These are phyloP conservation scores for Troides aeacus DNA, from an alignment of 2,888 invertebrate genomes.

Conservation along the genomic window DNA sequence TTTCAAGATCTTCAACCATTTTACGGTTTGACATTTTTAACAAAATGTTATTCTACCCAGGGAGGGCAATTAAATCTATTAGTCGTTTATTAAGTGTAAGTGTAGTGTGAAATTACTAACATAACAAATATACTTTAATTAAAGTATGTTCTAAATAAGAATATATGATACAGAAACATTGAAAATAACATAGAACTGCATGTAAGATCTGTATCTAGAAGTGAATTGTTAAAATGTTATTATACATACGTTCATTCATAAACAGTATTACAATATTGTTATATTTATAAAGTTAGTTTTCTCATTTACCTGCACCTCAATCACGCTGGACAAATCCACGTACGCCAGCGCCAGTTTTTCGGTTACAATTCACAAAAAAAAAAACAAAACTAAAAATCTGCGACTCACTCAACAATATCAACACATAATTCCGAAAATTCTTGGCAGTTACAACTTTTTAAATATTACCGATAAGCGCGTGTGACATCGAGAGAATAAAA, in stretches of 20 bases:
- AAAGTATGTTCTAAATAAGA: too few species aligned
- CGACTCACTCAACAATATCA: slow-evolving; percentile 22
- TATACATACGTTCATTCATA: background rate
- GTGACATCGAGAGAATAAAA: slow-evolving; percentile 10
- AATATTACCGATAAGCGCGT: background rate
- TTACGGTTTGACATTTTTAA: too few species aligned
- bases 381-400: slow-evolving; percentile 3
- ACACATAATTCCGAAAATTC: slow-evolving; percentile 1
- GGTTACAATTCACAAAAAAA: slow-evolving; percentile 50
- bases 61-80: too few species aligned
- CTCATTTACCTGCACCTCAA: slow-evolving; percentile 84
- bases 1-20: too few species aligned
- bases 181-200: too few species aligned
- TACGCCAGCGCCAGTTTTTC: slow-evolving; percentile 85
- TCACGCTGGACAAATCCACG: slow-evolving; percentile 87
- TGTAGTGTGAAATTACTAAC: too few species aligned
- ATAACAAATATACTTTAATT: too few species aligned
- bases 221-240: background rate
- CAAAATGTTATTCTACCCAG: too few species aligned
- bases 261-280: background rate
- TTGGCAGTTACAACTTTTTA: background rate
- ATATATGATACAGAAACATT: too few species aligned
- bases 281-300: background rate
- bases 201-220: too few species aligned
- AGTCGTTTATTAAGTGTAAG: too few species aligned